A percentile compares a stretch with the other conserved stretches of the same genome.
phyloP scores from a whole-genome alignment of 2,888 invertebrate species.

The Linnaemya vulpina region DNA sequence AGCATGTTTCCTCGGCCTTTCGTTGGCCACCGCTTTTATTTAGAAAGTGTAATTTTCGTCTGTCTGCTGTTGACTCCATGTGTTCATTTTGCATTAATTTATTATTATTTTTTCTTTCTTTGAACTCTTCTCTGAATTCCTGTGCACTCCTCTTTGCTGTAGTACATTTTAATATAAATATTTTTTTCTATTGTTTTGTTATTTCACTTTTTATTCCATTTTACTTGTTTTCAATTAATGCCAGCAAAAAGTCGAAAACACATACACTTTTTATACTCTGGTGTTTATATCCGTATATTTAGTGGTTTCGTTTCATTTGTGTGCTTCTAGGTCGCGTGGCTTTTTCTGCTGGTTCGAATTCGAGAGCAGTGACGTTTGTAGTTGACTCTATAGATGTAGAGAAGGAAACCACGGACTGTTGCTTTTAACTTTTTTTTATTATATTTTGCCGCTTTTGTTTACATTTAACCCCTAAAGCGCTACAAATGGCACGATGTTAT shows the following conservation, averaged over 20 bases:
- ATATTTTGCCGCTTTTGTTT: slow-evolving; percentile 37
- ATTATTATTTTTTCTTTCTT: slow-evolving; percentile 17
- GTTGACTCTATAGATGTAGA: slow-evolving; percentile 48
- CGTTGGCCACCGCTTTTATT: slow-evolving; percentile 1
- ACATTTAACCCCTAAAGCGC: slow-evolving; percentile 22
- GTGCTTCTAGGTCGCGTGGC: slow-evolving; percentile 69
- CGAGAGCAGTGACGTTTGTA: slow-evolving; percentile 52
- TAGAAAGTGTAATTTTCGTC: not conserved
- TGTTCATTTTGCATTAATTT: slow-evolving; percentile 6
- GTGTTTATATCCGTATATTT: slow-evolving; percentile 20
- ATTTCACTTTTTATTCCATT: slow-evolving; percentile 11
- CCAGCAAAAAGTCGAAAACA: not conserved
- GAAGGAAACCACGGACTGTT: slow-evolving; percentile 63
- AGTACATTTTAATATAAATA: slow-evolving; percentile 11
- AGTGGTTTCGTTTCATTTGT: slow-evolving; percentile 63
- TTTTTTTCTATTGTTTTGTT: slow-evolving; percentile 23
- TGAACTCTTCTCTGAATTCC: not conserved
- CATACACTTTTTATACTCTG: slow-evolving; percentile 5
- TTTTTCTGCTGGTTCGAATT: slow-evolving; percentile 61
- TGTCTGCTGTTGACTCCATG: not conserved
- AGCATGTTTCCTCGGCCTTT: not conserved
- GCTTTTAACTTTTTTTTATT: slow-evolving; percentile 55
- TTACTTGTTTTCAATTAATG: slow-evolving; percentile 35
- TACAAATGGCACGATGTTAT: not conserved
- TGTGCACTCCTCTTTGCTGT: slow-evolving; percentile 5